Conservation (phyloP, 2,888 invertebrate species). For the Eurytoma adleriae region DNA sequence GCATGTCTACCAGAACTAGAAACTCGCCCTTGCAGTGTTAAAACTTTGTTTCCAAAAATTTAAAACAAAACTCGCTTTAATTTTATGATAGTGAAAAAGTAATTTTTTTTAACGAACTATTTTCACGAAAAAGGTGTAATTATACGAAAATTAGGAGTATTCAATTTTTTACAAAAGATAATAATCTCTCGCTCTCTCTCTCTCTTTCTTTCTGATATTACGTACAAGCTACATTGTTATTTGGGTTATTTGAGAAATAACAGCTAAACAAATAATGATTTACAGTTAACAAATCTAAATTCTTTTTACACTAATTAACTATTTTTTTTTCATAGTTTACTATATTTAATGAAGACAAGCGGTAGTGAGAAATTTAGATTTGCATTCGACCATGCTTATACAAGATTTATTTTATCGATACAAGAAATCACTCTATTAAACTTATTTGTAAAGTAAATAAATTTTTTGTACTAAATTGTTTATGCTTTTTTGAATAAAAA, state of each 20-base stretch:
- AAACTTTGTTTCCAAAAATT: no score
- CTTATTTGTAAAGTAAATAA: not conserved
- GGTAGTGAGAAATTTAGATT: conserved; percentile 9
- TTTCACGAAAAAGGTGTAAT: no score
- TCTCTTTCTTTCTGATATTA: not conserved
- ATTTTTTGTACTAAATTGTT: not conserved
- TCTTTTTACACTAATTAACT: not conserved
- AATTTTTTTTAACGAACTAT: no score
- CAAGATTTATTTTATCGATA: not conserved
- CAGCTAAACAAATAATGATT: conserved; percentile 8
- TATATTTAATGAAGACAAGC: conserved; percentile 11
- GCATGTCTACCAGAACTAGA: no score
- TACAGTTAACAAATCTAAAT: conserved; percentile 15
- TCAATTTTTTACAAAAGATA: no score
- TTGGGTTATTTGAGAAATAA: not conserved
- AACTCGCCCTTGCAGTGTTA: no score
- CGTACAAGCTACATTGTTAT: not conserved
- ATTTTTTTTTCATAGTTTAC: not conserved
- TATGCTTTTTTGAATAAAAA: not conserved
- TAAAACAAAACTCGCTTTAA: no score
- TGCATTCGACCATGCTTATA: not conserved
- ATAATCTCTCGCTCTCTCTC: not conserved
- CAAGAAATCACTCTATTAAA: not conserved
- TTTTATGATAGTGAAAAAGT: no score
- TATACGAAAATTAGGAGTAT: no score